These are phyloP conservation scores for Acridotheres tristis DNA, from an alignment of 2,797 vertebrate species.

Conservation along the genomic window DNA sequence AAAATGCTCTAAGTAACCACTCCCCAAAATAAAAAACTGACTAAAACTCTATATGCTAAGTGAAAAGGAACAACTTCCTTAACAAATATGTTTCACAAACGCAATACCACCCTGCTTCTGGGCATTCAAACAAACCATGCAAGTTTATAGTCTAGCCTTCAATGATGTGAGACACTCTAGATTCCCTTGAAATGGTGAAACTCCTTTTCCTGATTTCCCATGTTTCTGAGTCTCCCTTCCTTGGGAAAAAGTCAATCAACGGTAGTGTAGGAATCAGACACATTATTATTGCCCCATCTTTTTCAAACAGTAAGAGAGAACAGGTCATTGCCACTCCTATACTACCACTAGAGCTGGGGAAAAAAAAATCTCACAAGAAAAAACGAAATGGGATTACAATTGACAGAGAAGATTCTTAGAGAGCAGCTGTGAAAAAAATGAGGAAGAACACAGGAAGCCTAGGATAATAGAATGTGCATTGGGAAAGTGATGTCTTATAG, in stretches of 20 bases:
- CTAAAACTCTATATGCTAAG: neutral
- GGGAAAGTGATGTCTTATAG: neutral
- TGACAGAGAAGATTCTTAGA: neutral
- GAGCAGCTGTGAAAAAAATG: neutral
- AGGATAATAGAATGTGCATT: neutral
- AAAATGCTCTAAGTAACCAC: neutral
- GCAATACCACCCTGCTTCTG: neutral
- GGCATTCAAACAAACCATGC: neutral
- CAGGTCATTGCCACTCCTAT: neutral
- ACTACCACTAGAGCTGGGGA: neutral
- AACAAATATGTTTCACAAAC: neutral
- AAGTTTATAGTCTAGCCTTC: neutral
- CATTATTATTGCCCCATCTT: neutral
- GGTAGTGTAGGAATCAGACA: neutral
- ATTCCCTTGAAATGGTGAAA: neutral
- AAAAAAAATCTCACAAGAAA: neutral
- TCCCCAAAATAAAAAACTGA: neutral
- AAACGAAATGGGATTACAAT: neutral
- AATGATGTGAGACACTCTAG: neutral
- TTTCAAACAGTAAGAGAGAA: neutral
- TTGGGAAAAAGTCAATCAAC: neutral
- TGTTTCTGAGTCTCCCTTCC: neutral
- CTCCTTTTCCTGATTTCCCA: neutral
- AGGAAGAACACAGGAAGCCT: neutral
- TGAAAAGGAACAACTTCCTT: neutral